Conservation (phyloP, 1,140 invertebrate species). For the Zaprionus tsacasi region DNA sequence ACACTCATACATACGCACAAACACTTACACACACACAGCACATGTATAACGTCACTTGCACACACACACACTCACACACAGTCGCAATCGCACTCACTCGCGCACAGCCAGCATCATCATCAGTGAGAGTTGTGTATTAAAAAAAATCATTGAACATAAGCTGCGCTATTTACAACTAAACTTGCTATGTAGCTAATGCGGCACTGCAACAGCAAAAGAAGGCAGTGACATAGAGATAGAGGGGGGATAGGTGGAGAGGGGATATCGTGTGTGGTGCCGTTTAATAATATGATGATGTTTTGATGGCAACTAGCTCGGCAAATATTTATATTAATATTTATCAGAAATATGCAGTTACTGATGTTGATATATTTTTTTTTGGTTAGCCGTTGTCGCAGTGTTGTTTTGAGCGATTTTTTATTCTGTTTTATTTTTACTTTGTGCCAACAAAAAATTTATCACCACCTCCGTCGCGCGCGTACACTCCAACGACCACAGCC, state of each 20-base stretch:
- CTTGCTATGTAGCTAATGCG: slow-evolving; percentile 10
- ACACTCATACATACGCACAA: not conserved
- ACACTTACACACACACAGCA: no score
- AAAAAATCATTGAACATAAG: slow-evolving; percentile 22
- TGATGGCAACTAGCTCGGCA: slow-evolving; percentile 17
- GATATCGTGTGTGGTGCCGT: slow-evolving; percentile 7
- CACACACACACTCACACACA: slow-evolving; percentile 1
- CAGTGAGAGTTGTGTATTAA: slow-evolving; percentile 25
- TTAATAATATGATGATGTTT: slow-evolving; percentile 21
- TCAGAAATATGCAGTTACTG: slow-evolving; percentile 33
- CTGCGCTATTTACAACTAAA: slow-evolving; percentile 25
- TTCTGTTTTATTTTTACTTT: slow-evolving; percentile 82
- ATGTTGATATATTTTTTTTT: slow-evolving; percentile 23
- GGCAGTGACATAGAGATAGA: not conserved
- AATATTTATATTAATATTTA: slow-evolving; percentile 24
- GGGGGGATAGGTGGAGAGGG: not conserved
- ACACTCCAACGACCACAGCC: slow-evolving; percentile 39
- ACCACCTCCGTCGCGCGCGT: slow-evolving; percentile 60
- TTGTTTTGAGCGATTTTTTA: slow-evolving; percentile 63
- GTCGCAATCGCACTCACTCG: slow-evolving; percentile 8
- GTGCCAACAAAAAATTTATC: slow-evolving; percentile 80
- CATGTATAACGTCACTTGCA: slow-evolving; percentile 9
- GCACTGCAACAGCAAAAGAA: slow-evolving; percentile 9
- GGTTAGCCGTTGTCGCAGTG: slow-evolving; percentile 14
- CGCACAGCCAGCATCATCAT: slow-evolving; percentile 14